Evolutionary conservation across 2,888 invertebrate genomes (phyloP).

Genomic region (Pterostichus madidus): DNA sequence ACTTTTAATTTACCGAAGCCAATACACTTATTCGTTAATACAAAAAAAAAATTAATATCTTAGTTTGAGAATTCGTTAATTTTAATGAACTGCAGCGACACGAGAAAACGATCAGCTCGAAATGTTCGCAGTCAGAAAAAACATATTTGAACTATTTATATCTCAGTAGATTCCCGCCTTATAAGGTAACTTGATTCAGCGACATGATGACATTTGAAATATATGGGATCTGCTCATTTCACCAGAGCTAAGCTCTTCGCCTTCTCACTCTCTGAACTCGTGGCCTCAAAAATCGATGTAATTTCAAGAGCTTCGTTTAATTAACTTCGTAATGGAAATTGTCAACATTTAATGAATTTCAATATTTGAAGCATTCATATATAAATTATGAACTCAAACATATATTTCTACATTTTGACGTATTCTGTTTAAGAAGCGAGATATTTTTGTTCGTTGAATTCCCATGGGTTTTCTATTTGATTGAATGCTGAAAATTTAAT

Average conservation of each 20-base stretch:
- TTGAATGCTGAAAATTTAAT: conserved; percentile 22
- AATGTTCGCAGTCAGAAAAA: conserved; percentile 44
- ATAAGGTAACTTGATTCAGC: conserved; percentile 62
- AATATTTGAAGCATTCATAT: too few relatives aligned
- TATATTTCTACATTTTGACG: background rate
- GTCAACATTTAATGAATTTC: too few relatives aligned
- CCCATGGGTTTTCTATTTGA: background rate
- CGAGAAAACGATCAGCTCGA: conserved; percentile 35
- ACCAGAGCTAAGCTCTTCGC: background rate
- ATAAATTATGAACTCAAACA: too few relatives aligned
- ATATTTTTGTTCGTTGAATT: background rate
- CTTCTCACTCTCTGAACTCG: background rate
- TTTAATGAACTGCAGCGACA: conserved; percentile 43
- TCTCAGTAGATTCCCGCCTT: conserved; percentile 54
- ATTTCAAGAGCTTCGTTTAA: conserved; percentile 34
- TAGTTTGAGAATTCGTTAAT: conserved; percentile 44
- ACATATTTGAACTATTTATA: conserved; percentile 63
- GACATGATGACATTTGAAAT: conserved; percentile 61
- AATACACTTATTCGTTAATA: too few relatives aligned
- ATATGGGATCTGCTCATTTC: conserved; percentile 51
- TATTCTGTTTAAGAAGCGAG: background rate
- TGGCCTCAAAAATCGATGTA: background rate
- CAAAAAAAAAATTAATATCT: conserved; percentile 19
- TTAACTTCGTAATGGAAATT: background rate
- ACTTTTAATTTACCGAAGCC: too few relatives aligned